phyloP scores from a whole-genome alignment of 2,797 vertebrate genomes.

The Sebastes cheni region DNA sequence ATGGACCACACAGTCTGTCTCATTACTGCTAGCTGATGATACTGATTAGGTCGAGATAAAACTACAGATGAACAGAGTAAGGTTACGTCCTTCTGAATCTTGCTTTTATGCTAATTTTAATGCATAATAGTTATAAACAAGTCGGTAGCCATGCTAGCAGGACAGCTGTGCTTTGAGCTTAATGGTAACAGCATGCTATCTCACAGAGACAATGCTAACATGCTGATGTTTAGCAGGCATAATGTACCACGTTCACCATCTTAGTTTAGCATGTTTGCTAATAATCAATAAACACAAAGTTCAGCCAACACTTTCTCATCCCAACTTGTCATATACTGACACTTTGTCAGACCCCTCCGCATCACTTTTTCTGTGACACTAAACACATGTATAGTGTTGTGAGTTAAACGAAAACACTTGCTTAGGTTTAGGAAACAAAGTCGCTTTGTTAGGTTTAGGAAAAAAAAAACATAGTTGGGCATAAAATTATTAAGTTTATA shows the following conservation, averaged over 20 bases:
- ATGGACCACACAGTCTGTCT: conserved; percentile 34
- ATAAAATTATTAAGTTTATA: too few species aligned
- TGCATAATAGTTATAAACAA: neutral
- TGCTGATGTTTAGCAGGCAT: neutral
- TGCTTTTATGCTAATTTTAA: conserved; percentile 27
- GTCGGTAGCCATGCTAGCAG: neutral
- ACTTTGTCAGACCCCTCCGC: too few species aligned
- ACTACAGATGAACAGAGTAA: conserved; percentile 44
- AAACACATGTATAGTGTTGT: too few species aligned
- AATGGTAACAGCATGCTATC: neutral
- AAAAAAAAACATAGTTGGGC: too few species aligned
- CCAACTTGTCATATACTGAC: too few species aligned
- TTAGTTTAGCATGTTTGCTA: neutral
- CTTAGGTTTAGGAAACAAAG: too few species aligned
- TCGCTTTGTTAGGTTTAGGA: too few species aligned
- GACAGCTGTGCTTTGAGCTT: conserved; percentile 6
- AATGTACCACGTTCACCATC: neutral
- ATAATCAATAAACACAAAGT: neutral
- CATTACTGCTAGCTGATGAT: conserved; percentile 42
- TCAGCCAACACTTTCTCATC: neutral
- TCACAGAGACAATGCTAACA: neutral
- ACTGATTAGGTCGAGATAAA: conserved; percentile 42
- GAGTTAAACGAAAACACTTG: too few species aligned
- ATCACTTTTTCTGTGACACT: too few species aligned
- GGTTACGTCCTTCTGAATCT: conserved; percentile 27